Conservation (phyloP, 2,797 vertebrate species). For the Sparus aurata region DNA sequence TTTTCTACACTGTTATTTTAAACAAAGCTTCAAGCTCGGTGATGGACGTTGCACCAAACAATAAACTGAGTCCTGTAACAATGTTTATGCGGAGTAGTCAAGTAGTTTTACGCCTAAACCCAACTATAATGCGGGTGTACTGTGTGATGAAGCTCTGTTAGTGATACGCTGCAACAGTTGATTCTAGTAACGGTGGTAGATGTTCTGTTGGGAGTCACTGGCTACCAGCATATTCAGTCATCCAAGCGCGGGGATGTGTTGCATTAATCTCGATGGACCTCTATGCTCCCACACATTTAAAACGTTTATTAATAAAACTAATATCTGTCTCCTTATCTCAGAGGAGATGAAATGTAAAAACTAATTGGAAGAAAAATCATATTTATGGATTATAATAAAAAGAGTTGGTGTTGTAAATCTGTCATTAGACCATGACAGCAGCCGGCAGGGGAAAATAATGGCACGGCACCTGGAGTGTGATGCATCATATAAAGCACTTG, state of each 20-base stretch:
- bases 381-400: constrained; percentile 15
- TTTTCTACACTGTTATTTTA: no score
- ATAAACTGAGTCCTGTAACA: no score
- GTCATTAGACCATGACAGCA: neutral
- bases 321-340: neutral
- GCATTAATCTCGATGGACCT: neutral
- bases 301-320: neutral
- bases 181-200: no score
- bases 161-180: no score
- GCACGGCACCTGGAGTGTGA: constrained; percentile 43
- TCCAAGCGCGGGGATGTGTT: no score
- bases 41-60: neutral
- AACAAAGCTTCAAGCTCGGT: neutral
- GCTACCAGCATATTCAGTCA: no score
- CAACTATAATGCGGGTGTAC: no score
- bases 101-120: no score
- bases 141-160: no score
- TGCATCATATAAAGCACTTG: constrained; percentile 63
- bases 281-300: neutral
- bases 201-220: no score
- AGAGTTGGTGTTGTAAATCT: neutral
- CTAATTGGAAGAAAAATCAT: constrained; percentile 2
- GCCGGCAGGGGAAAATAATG: constrained; percentile 27
- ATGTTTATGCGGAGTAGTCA: neutral
- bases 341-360: constrained; percentile 12